Evolutionary conservation across 2,113 vertebrate genomes (phyloP), one percentile per base, ranked within the genome.

Genomic region (Zootoca vivipara): DNA sequence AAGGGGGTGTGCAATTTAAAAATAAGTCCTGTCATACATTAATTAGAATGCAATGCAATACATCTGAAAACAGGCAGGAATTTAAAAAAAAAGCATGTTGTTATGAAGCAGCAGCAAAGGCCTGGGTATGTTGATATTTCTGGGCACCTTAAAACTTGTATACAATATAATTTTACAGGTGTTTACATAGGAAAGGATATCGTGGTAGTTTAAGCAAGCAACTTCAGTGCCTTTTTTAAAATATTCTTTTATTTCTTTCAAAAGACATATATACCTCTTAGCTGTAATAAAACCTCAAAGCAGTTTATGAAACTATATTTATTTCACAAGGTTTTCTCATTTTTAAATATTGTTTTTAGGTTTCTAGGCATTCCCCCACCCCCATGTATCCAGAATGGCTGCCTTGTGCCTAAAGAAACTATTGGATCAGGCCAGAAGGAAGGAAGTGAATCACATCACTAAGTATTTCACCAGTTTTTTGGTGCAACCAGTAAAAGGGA

Each of bases 341-440:
- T 78, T 30, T 78, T 78, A 78, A 78, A 30, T 56, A 13, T 18
- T 62, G 35, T 40, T 67, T 82, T 70, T 3, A 13, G 3, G 1
- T 89, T 52, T 90, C n/a, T 87, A 80, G 7, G 9, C 18, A 58
- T 72, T 70, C 18, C 38, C 89, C 0, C n/a, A 86, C 90, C 89
- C 74, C 92, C 90, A 52, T 12, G 46, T 73, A 73, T 73, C 72
- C 33, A 97, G 97, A 85, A 98, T 97, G 97, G 94, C 92, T 67
- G 40, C 91, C 18, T 85, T 94, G 78, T 91, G 92, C 1, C 26
- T 94, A 18, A 94, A 92, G 82, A 97, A 94, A 91, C 67, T 96
- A 82, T 10, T 92, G 1, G 89, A 90, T 38, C 95, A 94, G 80
- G 83, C 90, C 2, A 2, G 91, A 30, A 96, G 89, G 89, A 95